Base-by-base conservation (phyloP, 2,888 invertebrate genomes). In the Anticlea derivata region DNA sequence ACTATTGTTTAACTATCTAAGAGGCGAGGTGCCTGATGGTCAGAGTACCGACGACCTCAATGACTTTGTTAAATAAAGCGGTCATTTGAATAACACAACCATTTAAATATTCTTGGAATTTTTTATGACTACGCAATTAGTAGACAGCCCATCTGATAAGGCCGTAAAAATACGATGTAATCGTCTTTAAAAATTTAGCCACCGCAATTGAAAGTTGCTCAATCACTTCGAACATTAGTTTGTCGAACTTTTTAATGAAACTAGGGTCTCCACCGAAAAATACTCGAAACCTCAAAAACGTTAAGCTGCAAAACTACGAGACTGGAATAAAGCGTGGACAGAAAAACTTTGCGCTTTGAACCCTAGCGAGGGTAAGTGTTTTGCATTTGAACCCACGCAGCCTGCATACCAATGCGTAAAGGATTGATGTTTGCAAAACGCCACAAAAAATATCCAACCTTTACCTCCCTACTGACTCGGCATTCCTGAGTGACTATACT, bases 341-440 rank as follows among this genome's bases (percentile, higher is more conserved):
- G 84, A 87, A 88, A 88, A 88, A 85, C 79, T 86, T 88, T 84
- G 81, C 78, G 86, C 85, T 88, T 84, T 86, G 86, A 86, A 86
- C 86, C 83, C 81, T 83, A 75, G 80, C 76, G 78, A 77, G 86
- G 85, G 85, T 86, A 86, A 87, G 87, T 87, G 86, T 88, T 87
- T 87, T 87, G 87, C 88, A 87, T 88, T 86, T 85, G 77, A 78
- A 73, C 73, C 70, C 76, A 80, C 86, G 80, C 73, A 65, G 69
- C 79, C 83, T 79, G 86, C 86, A 88, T 87, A 86, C 86, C 83
- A 85, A 88, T 86, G 81, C 73, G 80, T 77, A 74, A 85, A 86
- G 86, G 86, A 85, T 86, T 85, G 83, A 79, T 86, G 83, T 82
- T 81, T 83, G 79, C 68, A 73, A 70, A 78, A 77, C 67, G 68